Evolutionary conservation across 2,113 vertebrate species (phyloP).

Genomic region (Catharus minimus): DNA sequence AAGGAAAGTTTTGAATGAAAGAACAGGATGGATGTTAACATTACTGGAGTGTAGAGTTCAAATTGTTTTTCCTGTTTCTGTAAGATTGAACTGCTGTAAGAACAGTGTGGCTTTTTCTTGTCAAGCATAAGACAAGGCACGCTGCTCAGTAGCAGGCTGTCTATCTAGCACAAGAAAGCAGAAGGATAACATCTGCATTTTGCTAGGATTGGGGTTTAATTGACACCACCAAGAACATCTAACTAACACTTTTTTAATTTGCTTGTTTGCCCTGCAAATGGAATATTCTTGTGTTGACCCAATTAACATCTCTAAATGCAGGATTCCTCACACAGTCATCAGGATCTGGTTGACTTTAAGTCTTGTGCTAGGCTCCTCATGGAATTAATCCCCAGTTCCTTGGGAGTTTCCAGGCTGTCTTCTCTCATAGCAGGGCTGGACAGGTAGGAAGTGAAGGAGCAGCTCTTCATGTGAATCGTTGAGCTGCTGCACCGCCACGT

Average conservation of each 20-base stretch:
- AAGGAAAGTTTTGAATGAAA: neutral
- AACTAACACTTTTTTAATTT: neutral
- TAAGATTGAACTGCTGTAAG: neutral
- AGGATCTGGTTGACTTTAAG: neutral
- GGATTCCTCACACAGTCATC: neutral
- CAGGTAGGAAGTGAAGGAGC: neutral
- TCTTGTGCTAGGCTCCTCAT: neutral
- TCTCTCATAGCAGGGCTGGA: neutral
- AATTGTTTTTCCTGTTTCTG: fast-evolving
- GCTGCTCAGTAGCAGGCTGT: neutral
- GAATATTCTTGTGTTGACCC: neutral
- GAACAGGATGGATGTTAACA: neutral
- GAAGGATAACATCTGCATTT: neutral
- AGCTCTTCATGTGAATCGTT: constrained; percentile 23
- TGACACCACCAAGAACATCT: neutral
- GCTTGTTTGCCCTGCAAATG: constrained; percentile 2
- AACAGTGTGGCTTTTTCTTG: neutral
- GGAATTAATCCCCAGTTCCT: neutral
- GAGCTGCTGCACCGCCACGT: neutral
- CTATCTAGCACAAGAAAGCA: neutral
- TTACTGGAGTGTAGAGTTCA: neutral
- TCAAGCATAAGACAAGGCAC: neutral
- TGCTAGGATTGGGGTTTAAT: neutral
- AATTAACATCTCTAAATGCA: neutral
- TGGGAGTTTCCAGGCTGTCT: constrained; percentile 14